Conservation (phyloP, 2,113 vertebrate genomes). For the Centrocercus urophasianus region DNA sequence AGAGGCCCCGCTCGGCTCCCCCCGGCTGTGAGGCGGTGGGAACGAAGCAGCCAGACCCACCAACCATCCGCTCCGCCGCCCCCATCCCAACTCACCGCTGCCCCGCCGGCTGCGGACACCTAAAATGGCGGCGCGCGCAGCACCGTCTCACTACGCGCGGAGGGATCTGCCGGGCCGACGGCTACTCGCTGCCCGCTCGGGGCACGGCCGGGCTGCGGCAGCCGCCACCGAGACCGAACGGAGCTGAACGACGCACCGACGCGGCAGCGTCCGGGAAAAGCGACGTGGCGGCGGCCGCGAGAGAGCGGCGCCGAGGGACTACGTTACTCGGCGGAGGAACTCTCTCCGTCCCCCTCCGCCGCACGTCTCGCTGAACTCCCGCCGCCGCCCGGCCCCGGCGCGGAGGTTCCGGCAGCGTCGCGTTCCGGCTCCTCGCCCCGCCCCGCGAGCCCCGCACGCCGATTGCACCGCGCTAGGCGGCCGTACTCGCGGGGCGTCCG, state of each 20-base stretch:
- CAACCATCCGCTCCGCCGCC: too few relatives aligned
- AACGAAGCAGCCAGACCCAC: too few relatives aligned
- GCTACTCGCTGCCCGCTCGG: background rate
- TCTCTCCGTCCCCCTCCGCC: fast-evolving
- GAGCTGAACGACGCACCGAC: fast-evolving
- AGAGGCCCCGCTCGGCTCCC: too few relatives aligned
- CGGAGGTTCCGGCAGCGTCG: background rate
- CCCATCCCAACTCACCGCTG: too few relatives aligned
- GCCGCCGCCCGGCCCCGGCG: background rate
- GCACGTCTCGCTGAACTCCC: background rate
- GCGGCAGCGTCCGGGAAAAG: fast-evolving
- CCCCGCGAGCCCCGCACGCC: too few relatives aligned
- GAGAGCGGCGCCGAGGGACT: background rate
- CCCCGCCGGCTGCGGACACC: fast-evolving
- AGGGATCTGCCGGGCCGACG: fast-evolving
- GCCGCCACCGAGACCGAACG: background rate
- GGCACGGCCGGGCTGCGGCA: background rate
- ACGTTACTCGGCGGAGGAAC: background rate
- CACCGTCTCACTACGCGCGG: background rate
- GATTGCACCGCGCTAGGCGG: too few relatives aligned
- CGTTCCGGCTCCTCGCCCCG: background rate
- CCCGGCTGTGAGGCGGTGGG: too few relatives aligned
- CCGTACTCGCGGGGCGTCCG: too few relatives aligned
- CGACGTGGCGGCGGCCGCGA: fast-evolving
- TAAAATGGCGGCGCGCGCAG: background rate